These are phyloP conservation scores for Heliopora coerulea DNA, from an alignment of 92 coral and sea anemone species.

Conservation along the genomic window DNA sequence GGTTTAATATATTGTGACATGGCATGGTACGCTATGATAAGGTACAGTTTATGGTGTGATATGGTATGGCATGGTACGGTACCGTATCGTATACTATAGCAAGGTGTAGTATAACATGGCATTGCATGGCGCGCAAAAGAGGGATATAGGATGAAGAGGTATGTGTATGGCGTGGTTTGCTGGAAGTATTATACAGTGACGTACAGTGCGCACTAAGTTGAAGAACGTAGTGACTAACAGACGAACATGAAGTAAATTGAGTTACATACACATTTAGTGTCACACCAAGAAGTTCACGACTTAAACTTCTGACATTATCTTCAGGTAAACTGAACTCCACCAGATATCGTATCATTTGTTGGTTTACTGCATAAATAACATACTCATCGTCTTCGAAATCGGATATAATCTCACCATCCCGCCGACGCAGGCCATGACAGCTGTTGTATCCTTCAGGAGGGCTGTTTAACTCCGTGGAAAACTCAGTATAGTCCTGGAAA, in stretches of 20 bases:
- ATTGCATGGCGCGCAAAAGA: no score
- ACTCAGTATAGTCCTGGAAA: conserved; percentile 65
- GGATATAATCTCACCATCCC: not conserved
- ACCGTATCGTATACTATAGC: no score
- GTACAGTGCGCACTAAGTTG: no score
- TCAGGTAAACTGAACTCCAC: conserved; percentile 80
- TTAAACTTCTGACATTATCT: conserved; percentile 46
- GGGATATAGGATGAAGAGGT: no score
- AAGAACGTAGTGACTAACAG: no score
- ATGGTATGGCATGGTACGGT: no score
- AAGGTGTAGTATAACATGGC: no score
- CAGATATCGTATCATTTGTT: conserved; percentile 86
- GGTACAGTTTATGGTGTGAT: no score
- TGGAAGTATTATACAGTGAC: no score
- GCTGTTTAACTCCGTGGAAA: conserved; percentile 57
- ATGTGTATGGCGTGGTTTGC: no score
- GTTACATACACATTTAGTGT: not conserved
- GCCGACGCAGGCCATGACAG: conserved; percentile 64
- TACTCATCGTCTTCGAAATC: conserved; percentile 74
- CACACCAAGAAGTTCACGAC: not conserved
- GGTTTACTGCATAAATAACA: conserved; percentile 72
- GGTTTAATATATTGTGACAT: not conserved
- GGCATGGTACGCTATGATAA: not conserved
- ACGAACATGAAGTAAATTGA: not conserved
- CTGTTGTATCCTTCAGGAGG: conserved; percentile 83